Base-by-base conservation (phyloP, 2,797 vertebrate species). In the Neopelma chrysocephalum region DNA sequence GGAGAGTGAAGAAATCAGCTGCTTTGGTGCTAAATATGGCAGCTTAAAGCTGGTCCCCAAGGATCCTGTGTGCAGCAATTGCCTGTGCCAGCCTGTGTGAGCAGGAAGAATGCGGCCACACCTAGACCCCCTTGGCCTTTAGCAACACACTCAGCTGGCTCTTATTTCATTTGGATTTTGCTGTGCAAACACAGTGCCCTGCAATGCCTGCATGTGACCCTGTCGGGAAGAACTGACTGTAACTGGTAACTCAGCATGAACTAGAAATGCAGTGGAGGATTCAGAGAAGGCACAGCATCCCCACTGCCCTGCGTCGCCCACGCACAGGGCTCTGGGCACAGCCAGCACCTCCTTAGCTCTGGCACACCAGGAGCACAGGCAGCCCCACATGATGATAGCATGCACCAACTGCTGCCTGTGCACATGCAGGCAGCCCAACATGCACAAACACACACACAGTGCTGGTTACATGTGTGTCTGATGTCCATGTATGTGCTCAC, bases 241-340 rank as follows among this genome's bases (percentile, higher is more conserved):
- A 38, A 12, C 31, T n/a, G 38, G 50, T 70, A 87, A 36, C 31
- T 56, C 69, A 50, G 58, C 0, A 0, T 25, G 66, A 82, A 21
- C 36, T 22, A 42, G 70, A 82, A 89, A 65, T 0, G 0, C 19
- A 72, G 73, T 4, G 2, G 66, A 71, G n/a, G 25, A 56, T 15
- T 45, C 32, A 38, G 75, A 40, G 51, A 32, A 72, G 54, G 51
- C 47, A 69, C 21, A 50, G 45, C 48, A 56, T 11, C 11, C 36
- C 11, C 1, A 1, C 29, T 34, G 43, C 29, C 69, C 7, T 2
- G 0, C 0, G 0, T 32, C 0, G 0, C 57, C 36, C 78, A 47
- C 0, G 0, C 48, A 48, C 10, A 6, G 6, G 4, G 10, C 27
- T 66, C 19, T 29, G 29, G 18, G 65, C 22, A 34, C 34, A 22